Percentiles rank a stretch among this genome's conserved stretches.
Evolutionary conservation across 2,888 invertebrate species (phyloP).

Genomic region (Agriopis marginaria): DNA sequence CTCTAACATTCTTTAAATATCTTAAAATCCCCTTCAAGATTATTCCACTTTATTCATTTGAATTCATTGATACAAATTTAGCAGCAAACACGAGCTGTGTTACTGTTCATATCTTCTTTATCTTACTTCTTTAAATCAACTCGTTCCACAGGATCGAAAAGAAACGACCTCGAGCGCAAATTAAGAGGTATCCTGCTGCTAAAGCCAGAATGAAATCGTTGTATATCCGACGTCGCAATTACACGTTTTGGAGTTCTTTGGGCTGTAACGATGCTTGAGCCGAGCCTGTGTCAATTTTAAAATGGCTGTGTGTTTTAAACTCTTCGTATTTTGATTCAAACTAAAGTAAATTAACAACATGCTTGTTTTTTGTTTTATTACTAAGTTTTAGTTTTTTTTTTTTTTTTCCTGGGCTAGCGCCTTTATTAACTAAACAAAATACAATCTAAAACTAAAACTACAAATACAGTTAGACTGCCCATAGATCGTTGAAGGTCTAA

Average conservation of each 20-base stretch:
- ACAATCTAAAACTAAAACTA: too few species aligned
- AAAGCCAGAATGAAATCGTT: constrained; percentile 45
- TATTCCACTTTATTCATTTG: too few species aligned
- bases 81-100: neutral
- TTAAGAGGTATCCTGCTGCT: constrained; percentile 60
- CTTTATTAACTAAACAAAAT: too few species aligned
- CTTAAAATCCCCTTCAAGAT: too few species aligned
- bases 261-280: constrained; percentile 33
- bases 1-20: too few species aligned
- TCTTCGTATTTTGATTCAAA: neutral
- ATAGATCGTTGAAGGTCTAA: too few species aligned
- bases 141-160: constrained; percentile 40
- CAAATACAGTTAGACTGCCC: too few species aligned
- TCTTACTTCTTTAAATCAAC: constrained; percentile 37
- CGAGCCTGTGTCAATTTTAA: constrained; percentile 49
- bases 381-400: too few species aligned
- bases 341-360: neutral
- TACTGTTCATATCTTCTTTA: constrained; percentile 9
- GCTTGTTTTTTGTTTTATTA: neutral
- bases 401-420: too few species aligned
- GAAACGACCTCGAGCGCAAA: constrained; percentile 51
- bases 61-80: neutral
- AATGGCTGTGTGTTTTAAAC: constrained; percentile 4
- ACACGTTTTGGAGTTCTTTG: constrained; percentile 43
- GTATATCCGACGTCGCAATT: constrained; percentile 47